Conservation (phyloP, 2,113 vertebrate genomes). For the Heptranchias perlo region DNA sequence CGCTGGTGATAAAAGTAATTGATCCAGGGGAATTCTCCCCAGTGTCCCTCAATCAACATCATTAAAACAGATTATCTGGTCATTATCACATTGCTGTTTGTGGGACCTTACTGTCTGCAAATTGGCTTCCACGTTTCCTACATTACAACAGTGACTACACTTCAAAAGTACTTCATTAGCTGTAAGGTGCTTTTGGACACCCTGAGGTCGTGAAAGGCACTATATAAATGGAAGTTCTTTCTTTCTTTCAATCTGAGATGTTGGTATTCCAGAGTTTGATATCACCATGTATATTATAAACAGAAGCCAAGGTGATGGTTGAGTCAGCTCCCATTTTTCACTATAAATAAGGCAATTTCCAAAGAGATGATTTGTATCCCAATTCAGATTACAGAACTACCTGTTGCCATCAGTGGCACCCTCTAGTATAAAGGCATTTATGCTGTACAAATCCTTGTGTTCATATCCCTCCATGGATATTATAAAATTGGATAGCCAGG, state of each 20-base stretch:
- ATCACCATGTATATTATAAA: not conserved
- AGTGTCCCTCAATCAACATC: not conserved
- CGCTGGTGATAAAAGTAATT: not conserved
- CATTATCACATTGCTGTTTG: not conserved
- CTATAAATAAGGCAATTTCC: not conserved
- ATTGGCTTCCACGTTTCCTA: not conserved
- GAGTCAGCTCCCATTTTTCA: not conserved
- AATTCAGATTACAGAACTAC: not conserved
- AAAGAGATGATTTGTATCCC: not conserved
- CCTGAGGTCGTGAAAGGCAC: not conserved
- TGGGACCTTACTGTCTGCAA: not conserved
- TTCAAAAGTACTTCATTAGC: not conserved
- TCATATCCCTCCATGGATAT: not conserved
- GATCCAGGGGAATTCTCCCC: not conserved
- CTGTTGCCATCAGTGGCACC: not conserved
- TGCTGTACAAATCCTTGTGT: not conserved
- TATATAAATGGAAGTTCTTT: not conserved
- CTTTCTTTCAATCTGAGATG: not conserved
- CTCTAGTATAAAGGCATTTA: not conserved
- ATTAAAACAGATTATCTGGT: not conserved
- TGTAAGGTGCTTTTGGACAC: not conserved
- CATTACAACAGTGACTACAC: not conserved
- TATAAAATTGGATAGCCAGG: too few relatives aligned
- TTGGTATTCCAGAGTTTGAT: not conserved
- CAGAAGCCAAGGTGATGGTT: not conserved